These are phyloP conservation scores for Abrostola triplasia DNA, from an alignment of 2,888 invertebrate species.

Conservation along the genomic window DNA sequence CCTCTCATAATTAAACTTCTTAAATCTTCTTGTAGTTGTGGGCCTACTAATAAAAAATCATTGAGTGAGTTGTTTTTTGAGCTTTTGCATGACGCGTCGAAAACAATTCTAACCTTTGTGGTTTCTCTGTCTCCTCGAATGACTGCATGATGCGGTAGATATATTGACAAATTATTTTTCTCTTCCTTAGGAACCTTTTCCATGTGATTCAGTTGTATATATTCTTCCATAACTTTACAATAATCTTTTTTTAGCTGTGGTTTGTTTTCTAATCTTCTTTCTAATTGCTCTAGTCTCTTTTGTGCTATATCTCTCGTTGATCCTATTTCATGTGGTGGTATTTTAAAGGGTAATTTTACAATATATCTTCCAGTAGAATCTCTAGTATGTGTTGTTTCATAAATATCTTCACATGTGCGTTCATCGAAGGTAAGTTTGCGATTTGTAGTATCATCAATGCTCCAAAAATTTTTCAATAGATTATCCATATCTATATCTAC, in stretches of 20 bases:
- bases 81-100: too few relatives aligned
- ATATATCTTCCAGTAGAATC: too few relatives aligned
- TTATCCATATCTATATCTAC: not conserved
- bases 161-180: not conserved
- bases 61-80: conserved; percentile 1
- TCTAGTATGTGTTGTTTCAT: not conserved
- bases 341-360: conserved; percentile 42
- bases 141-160: conserved; percentile 11
- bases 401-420: too few relatives aligned
- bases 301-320: conserved; percentile 38
- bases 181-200: conserved; percentile 8
- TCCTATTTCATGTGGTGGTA: conserved; percentile 15
- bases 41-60: not conserved
- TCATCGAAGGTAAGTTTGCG: not conserved
- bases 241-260: not conserved
- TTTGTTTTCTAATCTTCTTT: not conserved
- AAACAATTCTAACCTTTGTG: not conserved
- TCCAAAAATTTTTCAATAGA: not conserved
- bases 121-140: not conserved
- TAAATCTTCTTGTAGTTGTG: not conserved
- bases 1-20: not conserved
- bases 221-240: conserved; percentile 7
- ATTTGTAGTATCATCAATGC: not conserved
- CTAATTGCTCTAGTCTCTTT: conserved; percentile 28
- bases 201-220: conserved; percentile 2